phyloP scores from a whole-genome alignment of 2,888 invertebrate genomes.

The Thecocarcelia acutangulata region DNA sequence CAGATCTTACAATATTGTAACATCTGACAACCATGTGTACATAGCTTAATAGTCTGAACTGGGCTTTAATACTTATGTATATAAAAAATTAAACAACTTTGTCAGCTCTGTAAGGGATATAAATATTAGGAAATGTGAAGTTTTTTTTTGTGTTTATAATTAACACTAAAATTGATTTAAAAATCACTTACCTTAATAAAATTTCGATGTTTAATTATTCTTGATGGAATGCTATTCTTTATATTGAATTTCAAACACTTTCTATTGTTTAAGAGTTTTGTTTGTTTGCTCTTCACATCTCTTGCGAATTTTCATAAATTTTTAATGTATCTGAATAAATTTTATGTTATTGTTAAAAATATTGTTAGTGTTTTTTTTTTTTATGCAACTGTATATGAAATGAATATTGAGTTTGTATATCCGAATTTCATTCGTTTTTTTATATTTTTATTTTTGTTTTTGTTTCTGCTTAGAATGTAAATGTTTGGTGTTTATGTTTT shows the following conservation, averaged over 20 bases:
- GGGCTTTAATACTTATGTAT: too few species aligned
- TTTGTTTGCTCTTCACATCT: slow-evolving; percentile 4
- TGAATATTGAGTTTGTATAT: slow-evolving; percentile 22
- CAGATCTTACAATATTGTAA: too few species aligned
- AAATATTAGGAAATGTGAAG: too few species aligned
- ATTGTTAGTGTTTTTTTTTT: not conserved
- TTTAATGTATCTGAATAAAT: slow-evolving; percentile 5
- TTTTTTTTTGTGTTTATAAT: slow-evolving; percentile 14
- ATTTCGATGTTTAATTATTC: not conserved
- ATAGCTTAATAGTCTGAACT: too few species aligned
- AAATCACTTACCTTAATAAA: slow-evolving; percentile 41
- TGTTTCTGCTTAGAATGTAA: not conserved
- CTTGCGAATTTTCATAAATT: not conserved
- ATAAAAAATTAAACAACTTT: too few species aligned
- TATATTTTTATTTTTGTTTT: too few species aligned
- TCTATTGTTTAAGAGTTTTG: not conserved
- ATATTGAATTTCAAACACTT: slow-evolving; percentile 9
- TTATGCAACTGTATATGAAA: not conserved
- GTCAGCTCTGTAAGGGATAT: too few species aligned
- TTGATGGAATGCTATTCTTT: slow-evolving; percentile 8
- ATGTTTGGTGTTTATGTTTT: slow-evolving; percentile 7
- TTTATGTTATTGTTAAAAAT: not conserved
- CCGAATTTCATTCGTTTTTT: not conserved
- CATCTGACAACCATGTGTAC: too few species aligned
- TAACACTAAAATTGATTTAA: not conserved